Conservation (phyloP, 2,113 vertebrate genomes). For the Tetrax tetrax region DNA sequence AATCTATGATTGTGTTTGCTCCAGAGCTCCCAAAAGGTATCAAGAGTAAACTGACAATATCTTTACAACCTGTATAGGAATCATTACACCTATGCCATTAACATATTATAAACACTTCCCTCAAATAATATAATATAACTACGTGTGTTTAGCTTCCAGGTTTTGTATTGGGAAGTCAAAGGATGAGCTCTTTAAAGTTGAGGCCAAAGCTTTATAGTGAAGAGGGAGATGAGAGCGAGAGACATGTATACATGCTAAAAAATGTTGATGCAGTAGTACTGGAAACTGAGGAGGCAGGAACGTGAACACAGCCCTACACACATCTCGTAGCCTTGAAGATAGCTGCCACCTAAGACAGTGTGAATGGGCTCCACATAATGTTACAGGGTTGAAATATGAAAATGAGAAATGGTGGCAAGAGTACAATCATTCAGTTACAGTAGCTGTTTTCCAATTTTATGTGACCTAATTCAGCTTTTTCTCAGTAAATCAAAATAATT, state of each 20-base stretch:
- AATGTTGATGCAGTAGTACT: not conserved
- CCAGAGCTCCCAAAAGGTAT: not conserved
- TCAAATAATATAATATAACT: not conserved
- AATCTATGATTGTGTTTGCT: not conserved
- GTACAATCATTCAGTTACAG: not conserved
- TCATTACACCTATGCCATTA: not conserved
- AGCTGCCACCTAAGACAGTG: not conserved
- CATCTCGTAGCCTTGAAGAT: not conserved
- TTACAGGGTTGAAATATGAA: not conserved
- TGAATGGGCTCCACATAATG: not conserved
- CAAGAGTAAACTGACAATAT: not conserved
- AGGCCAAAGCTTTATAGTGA: not conserved
- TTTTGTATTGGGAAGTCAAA: not conserved
- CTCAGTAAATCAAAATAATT: not conserved
- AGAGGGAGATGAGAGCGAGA: not conserved
- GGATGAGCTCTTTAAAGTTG: not conserved
- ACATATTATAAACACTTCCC: not conserved
- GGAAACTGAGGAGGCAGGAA: not conserved
- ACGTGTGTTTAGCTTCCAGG: not conserved
- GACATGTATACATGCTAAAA: not conserved
- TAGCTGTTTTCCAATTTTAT: not conserved
- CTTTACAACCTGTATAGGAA: not conserved
- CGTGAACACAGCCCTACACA: not conserved
- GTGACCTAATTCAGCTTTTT: not conserved
- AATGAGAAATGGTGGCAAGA: not conserved